These are phyloP conservation scores for Columba janthina DNA, from an alignment of 2,113 vertebrate species.

Conservation along the genomic window DNA sequence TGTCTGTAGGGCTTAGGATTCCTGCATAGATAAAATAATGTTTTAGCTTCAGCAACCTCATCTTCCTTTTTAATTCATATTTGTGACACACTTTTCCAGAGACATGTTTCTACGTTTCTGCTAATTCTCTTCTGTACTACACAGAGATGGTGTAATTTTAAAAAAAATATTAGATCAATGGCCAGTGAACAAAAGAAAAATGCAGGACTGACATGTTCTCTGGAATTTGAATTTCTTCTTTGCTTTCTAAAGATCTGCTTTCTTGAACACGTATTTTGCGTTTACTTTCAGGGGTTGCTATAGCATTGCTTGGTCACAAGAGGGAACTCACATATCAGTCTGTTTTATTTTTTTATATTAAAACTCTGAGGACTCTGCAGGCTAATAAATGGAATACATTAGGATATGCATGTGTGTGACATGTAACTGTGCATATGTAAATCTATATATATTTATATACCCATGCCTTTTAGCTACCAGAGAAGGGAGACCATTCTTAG, in stretches of 20 bases:
- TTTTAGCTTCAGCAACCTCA: not conserved
- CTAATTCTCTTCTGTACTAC: not conserved
- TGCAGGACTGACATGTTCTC: not conserved
- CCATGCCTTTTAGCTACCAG: not conserved
- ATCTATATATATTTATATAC: not conserved
- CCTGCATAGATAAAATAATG: not conserved
- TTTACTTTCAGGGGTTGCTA: not conserved
- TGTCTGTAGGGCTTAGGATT: not conserved
- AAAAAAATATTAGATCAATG: not conserved
- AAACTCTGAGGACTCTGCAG: not conserved
- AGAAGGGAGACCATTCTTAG: not conserved
- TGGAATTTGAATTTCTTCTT: not conserved
- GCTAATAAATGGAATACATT: not conserved
- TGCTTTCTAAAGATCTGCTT: not conserved
- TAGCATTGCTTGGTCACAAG: slow-evolving; percentile 29
- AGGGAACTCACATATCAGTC: slow-evolving; percentile 10
- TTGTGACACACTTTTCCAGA: not conserved
- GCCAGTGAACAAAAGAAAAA: not conserved
- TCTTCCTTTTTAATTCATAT: not conserved
- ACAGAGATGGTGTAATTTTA: not conserved
- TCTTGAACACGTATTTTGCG: not conserved
- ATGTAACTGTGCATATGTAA: not conserved
- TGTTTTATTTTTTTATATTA: not conserved
- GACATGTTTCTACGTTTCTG: rapidly evolving
- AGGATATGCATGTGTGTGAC: not conserved